Evolutionary conservation across 2,113 vertebrate genomes (phyloP).

Genomic region (Microcebus tavaratra): DNA sequence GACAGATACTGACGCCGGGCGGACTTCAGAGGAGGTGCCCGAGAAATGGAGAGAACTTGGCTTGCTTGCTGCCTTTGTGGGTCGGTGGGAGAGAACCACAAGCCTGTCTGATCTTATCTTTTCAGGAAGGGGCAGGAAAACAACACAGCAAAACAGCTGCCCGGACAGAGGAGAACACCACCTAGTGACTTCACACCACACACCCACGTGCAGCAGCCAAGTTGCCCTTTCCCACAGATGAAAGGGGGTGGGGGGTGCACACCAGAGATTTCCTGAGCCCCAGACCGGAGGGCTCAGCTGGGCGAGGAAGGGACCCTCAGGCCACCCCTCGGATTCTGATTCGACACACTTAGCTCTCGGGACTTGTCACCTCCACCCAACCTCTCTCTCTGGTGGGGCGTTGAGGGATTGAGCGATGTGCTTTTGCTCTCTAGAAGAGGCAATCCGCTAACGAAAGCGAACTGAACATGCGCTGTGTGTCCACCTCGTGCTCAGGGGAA

Average conservation of each 20-base stretch:
- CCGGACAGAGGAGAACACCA: not conserved
- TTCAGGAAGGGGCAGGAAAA: slow-evolving; percentile 63
- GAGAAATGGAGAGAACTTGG: slow-evolving; percentile 46
- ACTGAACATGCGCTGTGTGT: rapidly evolving
- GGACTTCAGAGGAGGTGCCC: not conserved
- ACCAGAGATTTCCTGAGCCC: slow-evolving; percentile 49
- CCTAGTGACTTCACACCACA: slow-evolving; percentile 36
- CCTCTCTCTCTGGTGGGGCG: not conserved
- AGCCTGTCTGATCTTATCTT: slow-evolving; percentile 54
- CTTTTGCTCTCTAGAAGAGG: not conserved
- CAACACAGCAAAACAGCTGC: slow-evolving; percentile 20
- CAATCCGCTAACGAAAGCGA: not conserved
- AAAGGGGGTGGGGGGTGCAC: not conserved
- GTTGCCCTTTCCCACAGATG: slow-evolving; percentile 61
- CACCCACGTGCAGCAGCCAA: slow-evolving; percentile 16
- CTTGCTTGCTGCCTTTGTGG: slow-evolving; percentile 18
- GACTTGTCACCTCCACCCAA: not conserved
- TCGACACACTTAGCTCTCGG: not conserved
- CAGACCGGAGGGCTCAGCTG: not conserved
- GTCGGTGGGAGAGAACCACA: slow-evolving; percentile 37
- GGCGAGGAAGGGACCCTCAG: not conserved
- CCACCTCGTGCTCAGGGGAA: not conserved
- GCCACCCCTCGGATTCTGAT: rapidly evolving
- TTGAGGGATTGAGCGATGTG: not conserved
- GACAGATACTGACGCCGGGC: not conserved